Conservation (phyloP, 2,113 vertebrate genomes). For the Xerus inauris region DNA sequence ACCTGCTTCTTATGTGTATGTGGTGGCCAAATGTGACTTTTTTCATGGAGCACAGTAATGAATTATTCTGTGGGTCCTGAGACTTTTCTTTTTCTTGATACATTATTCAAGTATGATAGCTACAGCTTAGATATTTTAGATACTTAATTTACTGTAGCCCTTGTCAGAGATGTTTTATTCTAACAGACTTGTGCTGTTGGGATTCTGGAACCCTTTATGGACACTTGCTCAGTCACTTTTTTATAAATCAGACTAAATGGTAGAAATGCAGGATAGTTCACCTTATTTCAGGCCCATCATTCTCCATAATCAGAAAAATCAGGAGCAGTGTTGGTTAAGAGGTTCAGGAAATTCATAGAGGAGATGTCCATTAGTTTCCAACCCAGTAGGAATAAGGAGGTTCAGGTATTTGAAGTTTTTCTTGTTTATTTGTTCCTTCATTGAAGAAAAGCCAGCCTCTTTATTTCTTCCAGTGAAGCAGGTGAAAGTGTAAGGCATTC, state of each 20-base stretch:
- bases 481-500: not conserved
- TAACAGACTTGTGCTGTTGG: not conserved
- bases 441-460: too few species aligned
- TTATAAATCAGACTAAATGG: not conserved
- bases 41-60: not conserved
- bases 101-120: not conserved
- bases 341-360: not conserved
- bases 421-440: not conserved
- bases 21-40: not conserved
- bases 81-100: not conserved
- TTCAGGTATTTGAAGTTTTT: not conserved
- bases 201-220: not conserved
- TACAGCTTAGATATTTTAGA: not conserved
- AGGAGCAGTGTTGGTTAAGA: not conserved
- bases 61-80: not conserved
- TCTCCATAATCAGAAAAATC: not conserved
- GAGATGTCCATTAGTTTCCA: not conserved
- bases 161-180: not conserved
- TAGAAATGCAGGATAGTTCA: not conserved
- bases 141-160: not conserved
- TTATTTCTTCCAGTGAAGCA: not conserved
- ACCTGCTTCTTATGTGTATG: not conserved
- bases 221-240: not conserved
- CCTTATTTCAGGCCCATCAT: not conserved
- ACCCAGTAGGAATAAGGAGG: not conserved